Evolutionary conservation across 2,113 vertebrate species (phyloP), one percentile per base, ranked within the genome.

Genomic region (Lipophrys pholis): DNA sequence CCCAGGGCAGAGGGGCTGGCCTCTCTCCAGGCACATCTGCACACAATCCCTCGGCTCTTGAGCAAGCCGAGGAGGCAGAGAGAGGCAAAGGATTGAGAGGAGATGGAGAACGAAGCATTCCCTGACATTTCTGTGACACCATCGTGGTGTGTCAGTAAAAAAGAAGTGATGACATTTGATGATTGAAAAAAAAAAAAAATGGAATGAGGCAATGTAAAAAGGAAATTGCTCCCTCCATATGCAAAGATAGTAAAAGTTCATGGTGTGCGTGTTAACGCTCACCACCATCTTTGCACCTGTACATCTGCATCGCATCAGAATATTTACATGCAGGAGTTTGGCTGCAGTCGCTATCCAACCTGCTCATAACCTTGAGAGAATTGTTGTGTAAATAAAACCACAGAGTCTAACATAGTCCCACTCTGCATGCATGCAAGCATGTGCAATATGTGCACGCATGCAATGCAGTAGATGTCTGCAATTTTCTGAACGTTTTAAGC

Each of bases 21-120:
- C 78, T 79, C 66, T 84, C 86, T 93, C 92, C 92, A 94, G 91
- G 89, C 91, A 93, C 93, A 94, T 94, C 93, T 94, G 93, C 90
- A 93, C 92, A 91, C 89, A 93, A 94, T 92, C 90, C 89, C 81
- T 81, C 67, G 64, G 82, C 80, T 85, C 86, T 80, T 21, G 11
- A 85, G 68, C 84, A 82, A 87, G 84, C 73, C 75, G 78, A 78
- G 76, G 86, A 91, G 83, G 78, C 65, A 60, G 71, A 82, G 64
- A 8, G 4, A 50, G 61, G 87, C 43, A 80, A 56, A 70, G 41
- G 54, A 75, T 61, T 71, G 67, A 41, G 56, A 46, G 59, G 40
- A 67, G 15, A 5, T n/a, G 41, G 46, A 46, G 35, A 65, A 55
- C 15, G 77, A 50, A 69, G 58, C 38, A 43, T 87, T 89, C 82